A percentile compares a stretch with the other conserved stretches of the same genome.
Conservation (phyloP, 1,140 invertebrate species). For the Drosophila neocordata region DNA sequence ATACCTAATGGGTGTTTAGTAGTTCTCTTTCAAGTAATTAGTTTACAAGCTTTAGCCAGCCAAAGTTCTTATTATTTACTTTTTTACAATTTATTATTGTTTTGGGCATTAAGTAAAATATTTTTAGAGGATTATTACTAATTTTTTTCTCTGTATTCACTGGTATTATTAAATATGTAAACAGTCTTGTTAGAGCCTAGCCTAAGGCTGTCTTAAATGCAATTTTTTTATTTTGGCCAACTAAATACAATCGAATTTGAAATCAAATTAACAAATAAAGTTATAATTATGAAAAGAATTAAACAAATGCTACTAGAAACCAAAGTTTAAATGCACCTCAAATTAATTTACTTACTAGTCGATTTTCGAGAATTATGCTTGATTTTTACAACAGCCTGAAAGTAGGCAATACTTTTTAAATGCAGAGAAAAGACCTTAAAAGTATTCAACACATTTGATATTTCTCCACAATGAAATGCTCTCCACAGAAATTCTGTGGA, state of each 20-base stretch:
- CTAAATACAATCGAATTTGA: not conserved
- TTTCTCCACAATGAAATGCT: no score
- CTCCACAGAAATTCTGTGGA: no score
- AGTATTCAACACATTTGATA: no score
- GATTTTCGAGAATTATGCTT: no score
- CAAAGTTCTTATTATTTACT: conserved; percentile 36
- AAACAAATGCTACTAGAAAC: not conserved
- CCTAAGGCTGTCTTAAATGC: conserved; percentile 67
- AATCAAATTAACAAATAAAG: no score
- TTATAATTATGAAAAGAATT: not conserved
- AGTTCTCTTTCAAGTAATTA: conserved; percentile 45
- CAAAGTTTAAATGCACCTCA: not conserved
- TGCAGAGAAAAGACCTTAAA: no score
- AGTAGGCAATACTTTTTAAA: no score
- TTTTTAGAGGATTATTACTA: conserved; percentile 14
- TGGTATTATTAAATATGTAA: conserved; percentile 50
- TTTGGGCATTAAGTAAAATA: conserved; percentile 63
- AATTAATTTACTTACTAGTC: not conserved
- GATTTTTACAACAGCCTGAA: no score
- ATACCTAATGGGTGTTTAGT: conserved; percentile 78
- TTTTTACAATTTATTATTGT: conserved; percentile 65
- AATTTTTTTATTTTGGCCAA: conserved; percentile 18
- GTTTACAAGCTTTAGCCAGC: conserved; percentile 61
- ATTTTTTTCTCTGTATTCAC: not conserved
- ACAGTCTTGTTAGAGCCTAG: conserved; percentile 70